Percentiles rank a stretch among this genome's conserved stretches.
Evolutionary conservation across 2,113 vertebrate genomes (phyloP).

Genomic region (Cyanoramphus novaezelandiae): DNA sequence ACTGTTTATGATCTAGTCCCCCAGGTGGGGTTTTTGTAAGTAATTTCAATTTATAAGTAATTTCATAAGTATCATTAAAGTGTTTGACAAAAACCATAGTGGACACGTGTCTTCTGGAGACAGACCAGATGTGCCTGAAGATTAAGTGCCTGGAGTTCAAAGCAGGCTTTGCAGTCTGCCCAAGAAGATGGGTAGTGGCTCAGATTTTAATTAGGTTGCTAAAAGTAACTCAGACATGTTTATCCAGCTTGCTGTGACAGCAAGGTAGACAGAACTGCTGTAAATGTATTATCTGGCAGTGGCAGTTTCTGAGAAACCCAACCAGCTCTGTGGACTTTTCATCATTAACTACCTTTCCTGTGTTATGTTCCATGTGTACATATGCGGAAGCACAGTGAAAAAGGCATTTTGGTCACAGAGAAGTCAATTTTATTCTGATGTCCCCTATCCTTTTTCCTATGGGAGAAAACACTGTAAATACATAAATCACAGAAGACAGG

Average conservation of each 20-base stretch:
- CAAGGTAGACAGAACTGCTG: background rate
- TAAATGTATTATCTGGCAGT: background rate
- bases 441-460: background rate
- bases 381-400: background rate
- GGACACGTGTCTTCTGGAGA: background rate
- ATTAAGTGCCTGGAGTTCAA: background rate
- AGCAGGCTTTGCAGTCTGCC: background rate
- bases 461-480: background rate
- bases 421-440: background rate
- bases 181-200: background rate
- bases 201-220: background rate
- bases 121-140: background rate
- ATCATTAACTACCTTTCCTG: background rate
- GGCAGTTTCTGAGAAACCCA: background rate
- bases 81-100: background rate
- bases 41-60: too few relatives aligned
- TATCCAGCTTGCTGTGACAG: background rate
- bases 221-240: background rate
- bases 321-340: background rate
- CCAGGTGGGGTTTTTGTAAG: background rate
- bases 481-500: background rate
- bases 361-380: background rate
- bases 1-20: background rate
- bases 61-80: background rate
- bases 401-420: background rate